Evolutionary conservation across 2,113 vertebrate genomes (phyloP), one percentile per base, ranked within the genome.

Genomic region (Connochaetes taurinus): DNA sequence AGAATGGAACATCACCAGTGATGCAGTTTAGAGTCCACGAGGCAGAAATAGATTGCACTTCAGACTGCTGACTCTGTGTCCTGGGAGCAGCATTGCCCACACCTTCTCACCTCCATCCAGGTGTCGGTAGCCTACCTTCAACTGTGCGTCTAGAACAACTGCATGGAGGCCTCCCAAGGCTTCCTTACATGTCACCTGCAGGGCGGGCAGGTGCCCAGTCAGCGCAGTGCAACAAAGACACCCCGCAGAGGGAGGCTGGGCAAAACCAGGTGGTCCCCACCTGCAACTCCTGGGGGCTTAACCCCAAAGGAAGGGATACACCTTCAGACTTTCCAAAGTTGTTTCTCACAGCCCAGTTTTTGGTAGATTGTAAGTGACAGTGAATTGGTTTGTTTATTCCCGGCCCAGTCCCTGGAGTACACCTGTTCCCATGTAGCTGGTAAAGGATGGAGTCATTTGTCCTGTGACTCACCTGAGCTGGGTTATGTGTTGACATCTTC

Each of bases 91-190:
- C 15, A 12, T 47, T 27, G 1, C n/a, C 14, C 14, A 6, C 3
- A 1, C 53, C 36, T 33, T 81, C 40, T 62, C 43, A 4, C 0
- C 7, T 58, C 14, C 55, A 25, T 4, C 6, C 11, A 50, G 55
- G 31, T 19, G 27, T 36, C 21, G 1, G 6, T 36, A 78, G 52
- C 60, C 90, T 16, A 2, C 43, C 74, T 14, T 87, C 60, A 90
- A 0, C 17, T 11, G 29, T 16, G 25, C 10, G 3, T 33, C 52
- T 40, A 17, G 45, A 43, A 13, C 17, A 7, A 57, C 45, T 1
- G 16, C 6, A 58, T 0, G 0, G 2, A 19, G 21, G 9, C 45
- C 7, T 40, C 29, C 4, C 29, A 23, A 25, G 52, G 31, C 82
- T 55, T 27, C 36, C n/a, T 45, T 16, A 47, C 2, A 7, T 3